Base-by-base conservation (phyloP, 2,888 invertebrate genomes). In the Athetis lepigone region DNA sequence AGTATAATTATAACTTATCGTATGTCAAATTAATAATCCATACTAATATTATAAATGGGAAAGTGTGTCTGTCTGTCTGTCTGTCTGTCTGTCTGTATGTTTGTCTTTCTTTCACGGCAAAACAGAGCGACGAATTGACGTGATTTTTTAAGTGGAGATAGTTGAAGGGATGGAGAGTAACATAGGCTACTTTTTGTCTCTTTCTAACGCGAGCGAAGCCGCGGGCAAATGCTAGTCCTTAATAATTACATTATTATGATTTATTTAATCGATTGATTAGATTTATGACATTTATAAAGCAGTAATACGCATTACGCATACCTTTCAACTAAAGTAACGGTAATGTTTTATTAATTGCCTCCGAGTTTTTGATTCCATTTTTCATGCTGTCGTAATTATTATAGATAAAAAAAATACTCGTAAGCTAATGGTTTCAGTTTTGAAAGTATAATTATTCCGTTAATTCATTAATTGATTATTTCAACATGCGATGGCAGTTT, bases 311-410 rank as follows among this genome's bases (percentile, higher is more conserved):
- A 56, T 58, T 51, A 56, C 19, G n/a, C 37, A n/a, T 37, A 29
- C 37, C 42, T 63, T 77, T 61, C 29, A 64, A 18, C 36, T 47
- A 40, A 57, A 61, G 69, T 56, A 51, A 37, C 55, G 40, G 8
- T 70, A 75, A 75, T 63, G 75, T 29, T 70, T 62, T 75, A 75
- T 42, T 75, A 65, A 75, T 78, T 70, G 70, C 66, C 75, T 62
- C 23, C 16, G 27, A 42, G 2, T 57, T 59, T n/a, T 43, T 16
- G 21, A 18, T 58, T 55, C 27, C 51, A 50, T 57, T 56, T 55
- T 55, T 68, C 39, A 61, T 60, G 55, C 18, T 19, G 23, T 36
- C 49, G 29, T 45, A 33, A 51, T 70, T 56, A 40, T 75, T 43
- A 39, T 29, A 43, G 29, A 75, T 67, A 46, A 47, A 49, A 67